These are phyloP conservation scores for Noctilio leporinus DNA, from an alignment of 2,113 vertebrate genomes.

Conservation along the genomic window DNA sequence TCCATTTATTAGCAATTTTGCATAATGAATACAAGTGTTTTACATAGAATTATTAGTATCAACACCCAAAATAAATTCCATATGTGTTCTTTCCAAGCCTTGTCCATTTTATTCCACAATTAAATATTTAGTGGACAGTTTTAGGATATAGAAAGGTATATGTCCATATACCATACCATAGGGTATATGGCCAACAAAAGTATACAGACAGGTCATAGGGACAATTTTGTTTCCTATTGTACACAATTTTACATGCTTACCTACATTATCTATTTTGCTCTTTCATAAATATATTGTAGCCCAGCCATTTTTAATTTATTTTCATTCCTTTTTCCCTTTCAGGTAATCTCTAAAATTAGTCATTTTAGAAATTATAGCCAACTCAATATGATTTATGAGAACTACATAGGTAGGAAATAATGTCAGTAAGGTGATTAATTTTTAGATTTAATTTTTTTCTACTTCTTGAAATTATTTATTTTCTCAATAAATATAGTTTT, in stretches of 20 bases:
- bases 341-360: slow-evolving; percentile 21
- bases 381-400: slow-evolving; percentile 13
- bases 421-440: slow-evolving; percentile 5
- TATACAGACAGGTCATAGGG: background rate
- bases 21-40: background rate
- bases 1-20: slow-evolving; percentile 16
- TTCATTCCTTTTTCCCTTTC: background rate
- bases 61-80: background rate
- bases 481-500: slow-evolving; percentile 19
- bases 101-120: background rate
- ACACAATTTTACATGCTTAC: background rate
- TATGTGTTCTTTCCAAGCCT: background rate
- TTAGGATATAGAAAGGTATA: background rate
- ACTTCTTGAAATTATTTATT: slow-evolving; percentile 8
- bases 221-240: background rate
- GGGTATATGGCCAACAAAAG: background rate
- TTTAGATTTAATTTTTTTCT: background rate
- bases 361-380: slow-evolving; percentile 19
- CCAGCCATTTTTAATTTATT: slow-evolving; percentile 6
- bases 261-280: background rate
- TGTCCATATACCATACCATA: too few species aligned
- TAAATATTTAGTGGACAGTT: slow-evolving; percentile 17
- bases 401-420: background rate
- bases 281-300: background rate
- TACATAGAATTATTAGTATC: background rate